Evolutionary conservation across 2,113 vertebrate species (phyloP).

Genomic region (Burhinus bistriatus): DNA sequence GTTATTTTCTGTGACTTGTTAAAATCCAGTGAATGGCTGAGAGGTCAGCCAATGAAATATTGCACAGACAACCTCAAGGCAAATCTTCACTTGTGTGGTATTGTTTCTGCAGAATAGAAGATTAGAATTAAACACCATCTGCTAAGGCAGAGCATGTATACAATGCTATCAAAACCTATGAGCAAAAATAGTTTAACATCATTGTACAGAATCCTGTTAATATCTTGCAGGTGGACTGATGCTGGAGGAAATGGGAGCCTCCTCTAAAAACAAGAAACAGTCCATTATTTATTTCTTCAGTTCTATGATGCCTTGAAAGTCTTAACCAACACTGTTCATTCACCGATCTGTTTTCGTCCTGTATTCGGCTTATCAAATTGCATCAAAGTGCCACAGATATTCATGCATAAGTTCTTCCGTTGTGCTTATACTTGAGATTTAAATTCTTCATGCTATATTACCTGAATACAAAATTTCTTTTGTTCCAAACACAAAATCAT

Average conservation of each 20-base stretch:
- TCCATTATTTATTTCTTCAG: neutral
- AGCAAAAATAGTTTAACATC: neutral
- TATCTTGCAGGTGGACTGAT: neutral
- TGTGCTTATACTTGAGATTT: neutral
- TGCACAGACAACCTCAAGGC: neutral
- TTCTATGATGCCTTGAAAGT: neutral
- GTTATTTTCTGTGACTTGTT: neutral
- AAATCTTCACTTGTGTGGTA: neutral
- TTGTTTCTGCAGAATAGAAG: neutral
- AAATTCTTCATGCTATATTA: neutral
- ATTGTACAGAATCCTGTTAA: neutral
- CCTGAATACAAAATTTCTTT: neutral
- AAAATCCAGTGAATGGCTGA: constrained; percentile 13
- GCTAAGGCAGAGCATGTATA: neutral
- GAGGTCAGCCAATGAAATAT: constrained; percentile 11
- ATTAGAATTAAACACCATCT: constrained; percentile 4
- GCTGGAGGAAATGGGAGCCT: neutral
- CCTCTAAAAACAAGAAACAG: neutral
- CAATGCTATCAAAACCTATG: neutral
- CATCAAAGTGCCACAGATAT: neutral
- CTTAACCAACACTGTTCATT: neutral
- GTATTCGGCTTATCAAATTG: neutral
- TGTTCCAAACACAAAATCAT: neutral
- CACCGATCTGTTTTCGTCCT: neutral
- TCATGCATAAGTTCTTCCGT: neutral